phyloP scores from a whole-genome alignment of 2,113 vertebrate genomes.

The Prunella himalayana region DNA sequence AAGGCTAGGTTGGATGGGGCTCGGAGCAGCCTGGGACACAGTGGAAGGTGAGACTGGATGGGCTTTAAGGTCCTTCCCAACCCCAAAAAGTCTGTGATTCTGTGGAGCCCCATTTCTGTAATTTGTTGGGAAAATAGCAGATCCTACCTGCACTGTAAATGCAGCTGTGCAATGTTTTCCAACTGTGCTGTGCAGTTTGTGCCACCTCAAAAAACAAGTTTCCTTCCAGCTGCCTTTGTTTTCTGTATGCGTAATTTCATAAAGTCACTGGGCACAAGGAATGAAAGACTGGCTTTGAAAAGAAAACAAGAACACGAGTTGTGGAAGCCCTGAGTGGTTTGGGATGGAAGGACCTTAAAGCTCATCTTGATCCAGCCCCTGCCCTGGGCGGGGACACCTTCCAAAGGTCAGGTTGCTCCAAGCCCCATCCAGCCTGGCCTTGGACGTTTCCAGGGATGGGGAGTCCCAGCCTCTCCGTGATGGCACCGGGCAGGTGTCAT shows the following conservation, averaged over 20 bases:
- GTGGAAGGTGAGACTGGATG: not conserved
- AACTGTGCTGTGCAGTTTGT: not conserved
- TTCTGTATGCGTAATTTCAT: not conserved
- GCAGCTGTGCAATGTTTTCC: not conserved
- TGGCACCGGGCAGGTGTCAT: no score
- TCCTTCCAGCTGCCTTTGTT: not conserved
- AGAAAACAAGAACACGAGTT: not conserved
- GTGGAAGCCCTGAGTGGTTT: not conserved
- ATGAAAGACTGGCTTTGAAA: not conserved
- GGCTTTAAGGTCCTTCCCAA: not conserved
- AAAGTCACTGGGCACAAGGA: not conserved
- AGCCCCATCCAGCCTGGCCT: not conserved
- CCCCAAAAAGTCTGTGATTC: not conserved
- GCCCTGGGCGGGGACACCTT: not conserved
- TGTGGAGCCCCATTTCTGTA: not conserved
- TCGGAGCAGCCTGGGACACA: not conserved
- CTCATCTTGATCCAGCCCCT: not conserved
- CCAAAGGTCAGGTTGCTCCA: not conserved
- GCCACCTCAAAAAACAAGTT: not conserved
- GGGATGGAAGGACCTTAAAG: not conserved
- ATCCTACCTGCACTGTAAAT: not conserved
- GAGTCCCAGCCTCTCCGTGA: not conserved
- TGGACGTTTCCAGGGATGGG: not conserved
- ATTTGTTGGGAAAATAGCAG: not conserved
- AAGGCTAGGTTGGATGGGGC: fast-evolving